phyloP scores from a whole-genome alignment of 2,888 invertebrate genomes.

The Eumacrocentrus americanus region DNA sequence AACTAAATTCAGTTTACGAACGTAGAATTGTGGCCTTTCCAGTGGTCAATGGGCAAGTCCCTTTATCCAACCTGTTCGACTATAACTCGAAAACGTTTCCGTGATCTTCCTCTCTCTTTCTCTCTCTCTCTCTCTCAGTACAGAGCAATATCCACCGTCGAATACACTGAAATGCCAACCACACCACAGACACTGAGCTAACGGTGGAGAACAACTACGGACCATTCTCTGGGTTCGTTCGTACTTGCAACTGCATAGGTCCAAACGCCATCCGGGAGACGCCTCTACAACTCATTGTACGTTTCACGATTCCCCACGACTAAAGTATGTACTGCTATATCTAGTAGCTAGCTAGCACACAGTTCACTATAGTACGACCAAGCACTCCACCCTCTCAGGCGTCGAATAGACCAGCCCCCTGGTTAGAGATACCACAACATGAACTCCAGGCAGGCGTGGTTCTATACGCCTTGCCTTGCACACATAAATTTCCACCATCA shows the following conservation, averaged over 20 bases:
- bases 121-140: background rate
- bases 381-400: background rate
- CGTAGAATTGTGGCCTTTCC: background rate
- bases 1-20: conserved; percentile 4
- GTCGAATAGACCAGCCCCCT: conserved; percentile 15
- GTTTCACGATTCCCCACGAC: conserved; percentile 23
- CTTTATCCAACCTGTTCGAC: background rate
- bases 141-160: conserved; percentile 2
- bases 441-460: conserved; percentile 24
- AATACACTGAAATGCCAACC: conserved; percentile 9
- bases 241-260: conserved; percentile 1
- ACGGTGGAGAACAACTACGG: conserved; percentile 3
- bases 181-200: conserved; percentile 12
- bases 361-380: background rate
- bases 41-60: conserved; percentile 21
- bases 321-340: conserved; percentile 1
- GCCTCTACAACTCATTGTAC: conserved; percentile 24
- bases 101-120: conserved; percentile 6
- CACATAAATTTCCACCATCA: conserved; percentile 21
- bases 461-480: background rate
- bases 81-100: conserved; percentile 25
- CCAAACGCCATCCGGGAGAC: conserved; percentile 16
- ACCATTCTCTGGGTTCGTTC: background rate
- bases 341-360: background rate
- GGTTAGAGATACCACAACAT: conserved; percentile 15